A percentile compares a stretch with the other conserved stretches of the same genome.
These are phyloP conservation scores for Phaethon lepturus DNA, from an alignment of 2,113 vertebrate genomes.

Conservation along the genomic window DNA sequence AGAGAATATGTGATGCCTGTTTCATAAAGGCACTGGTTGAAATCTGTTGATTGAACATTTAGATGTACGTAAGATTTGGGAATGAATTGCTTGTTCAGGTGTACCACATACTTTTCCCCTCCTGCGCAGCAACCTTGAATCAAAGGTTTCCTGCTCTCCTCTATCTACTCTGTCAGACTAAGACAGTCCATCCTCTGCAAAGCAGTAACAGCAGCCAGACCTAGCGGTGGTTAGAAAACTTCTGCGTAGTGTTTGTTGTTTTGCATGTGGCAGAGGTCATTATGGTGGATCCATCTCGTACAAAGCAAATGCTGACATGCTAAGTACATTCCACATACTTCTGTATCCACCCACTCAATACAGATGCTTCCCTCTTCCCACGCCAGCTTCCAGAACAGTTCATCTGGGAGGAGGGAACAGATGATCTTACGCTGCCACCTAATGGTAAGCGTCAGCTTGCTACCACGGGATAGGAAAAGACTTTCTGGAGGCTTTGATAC, in stretches of 20 bases:
- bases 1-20: background rate
- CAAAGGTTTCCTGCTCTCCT: background rate
- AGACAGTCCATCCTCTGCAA: background rate
- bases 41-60: background rate
- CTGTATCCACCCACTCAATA: constrained; percentile 46
- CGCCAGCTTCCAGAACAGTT: background rate
- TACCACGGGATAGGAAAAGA: background rate
- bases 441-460: constrained; percentile 61
- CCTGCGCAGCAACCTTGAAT: background rate
- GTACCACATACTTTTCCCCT: background rate
- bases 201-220: background rate
- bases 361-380: constrained; percentile 28
- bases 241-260: constrained; percentile 12
- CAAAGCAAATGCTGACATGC: constrained; percentile 52
- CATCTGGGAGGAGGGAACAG: background rate
- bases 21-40: background rate
- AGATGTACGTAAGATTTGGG: background rate
- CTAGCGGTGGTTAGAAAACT: background rate
- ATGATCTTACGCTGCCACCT: constrained; percentile 80
- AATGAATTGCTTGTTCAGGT: background rate
- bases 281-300: constrained; percentile 70
- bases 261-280: constrained; percentile 70
- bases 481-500: background rate
- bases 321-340: constrained; percentile 55
- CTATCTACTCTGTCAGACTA: background rate